Evolutionary conservation across 2,797 vertebrate genomes (phyloP).

Genomic region (Sebastes diaconus): DNA sequence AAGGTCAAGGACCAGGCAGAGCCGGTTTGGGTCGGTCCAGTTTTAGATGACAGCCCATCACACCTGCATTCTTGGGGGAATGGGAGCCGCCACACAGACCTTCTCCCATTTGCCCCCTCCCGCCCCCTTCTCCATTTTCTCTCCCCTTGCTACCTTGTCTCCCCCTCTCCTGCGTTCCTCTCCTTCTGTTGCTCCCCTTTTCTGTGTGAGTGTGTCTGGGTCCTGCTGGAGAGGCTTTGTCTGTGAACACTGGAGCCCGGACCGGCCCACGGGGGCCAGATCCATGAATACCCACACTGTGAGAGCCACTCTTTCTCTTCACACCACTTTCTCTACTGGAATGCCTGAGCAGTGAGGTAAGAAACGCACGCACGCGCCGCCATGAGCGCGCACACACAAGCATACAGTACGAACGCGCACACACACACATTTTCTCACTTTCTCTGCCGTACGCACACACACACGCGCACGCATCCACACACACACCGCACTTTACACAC

Average conservation of each 20-base stretch:
- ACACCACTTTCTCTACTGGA: constrained; percentile 83
- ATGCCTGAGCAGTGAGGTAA: constrained; percentile 88
- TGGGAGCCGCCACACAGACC: constrained; percentile 43
- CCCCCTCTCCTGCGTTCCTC: constrained; percentile 65
- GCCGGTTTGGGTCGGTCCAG: constrained; percentile 1
- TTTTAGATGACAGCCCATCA: constrained; percentile 38
- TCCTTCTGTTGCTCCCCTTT: constrained; percentile 74
- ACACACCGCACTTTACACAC: constrained; percentile 69
- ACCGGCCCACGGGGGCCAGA: constrained; percentile 76
- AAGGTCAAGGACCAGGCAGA: neutral
- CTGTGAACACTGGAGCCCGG: constrained; percentile 80
- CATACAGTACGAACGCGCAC: constrained; percentile 37
- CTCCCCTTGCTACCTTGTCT: constrained; percentile 73
- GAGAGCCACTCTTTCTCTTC: constrained; percentile 83
- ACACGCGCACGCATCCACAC: constrained; percentile 37
- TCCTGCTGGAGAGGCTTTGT: constrained; percentile 80
- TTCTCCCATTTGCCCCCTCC: constrained; percentile 49
- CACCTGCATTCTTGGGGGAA: constrained; percentile 64
- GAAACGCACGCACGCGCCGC: constrained; percentile 54
- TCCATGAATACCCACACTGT: constrained; percentile 87
- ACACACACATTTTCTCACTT: constrained; percentile 60
- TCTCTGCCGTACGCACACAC: constrained; percentile 22
- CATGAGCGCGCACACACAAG: constrained; percentile 30
- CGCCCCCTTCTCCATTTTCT: constrained; percentile 64
- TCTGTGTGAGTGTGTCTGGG: constrained; percentile 81